A percentile compares a stretch with the other conserved stretches of the same genome.
Evolutionary conservation across 2,888 invertebrate species (phyloP).

Genomic region (Drosophila quasianomalipes): DNA sequence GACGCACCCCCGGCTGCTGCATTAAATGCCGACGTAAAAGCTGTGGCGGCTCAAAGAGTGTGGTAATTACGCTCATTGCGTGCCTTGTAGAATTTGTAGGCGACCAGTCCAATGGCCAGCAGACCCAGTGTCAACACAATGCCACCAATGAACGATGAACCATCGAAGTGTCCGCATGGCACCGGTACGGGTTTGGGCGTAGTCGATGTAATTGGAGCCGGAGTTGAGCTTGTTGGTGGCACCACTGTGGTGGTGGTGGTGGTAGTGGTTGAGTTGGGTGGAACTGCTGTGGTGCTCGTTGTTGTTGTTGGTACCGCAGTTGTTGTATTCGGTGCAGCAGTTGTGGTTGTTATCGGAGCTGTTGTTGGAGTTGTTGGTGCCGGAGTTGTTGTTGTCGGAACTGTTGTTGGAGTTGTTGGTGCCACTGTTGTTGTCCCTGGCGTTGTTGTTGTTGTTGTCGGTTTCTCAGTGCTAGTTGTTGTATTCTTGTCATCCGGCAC

Average conservation of each 20-base stretch:
- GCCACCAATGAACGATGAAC: slow-evolving; percentile 93
- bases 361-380: slow-evolving; percentile 8
- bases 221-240: slow-evolving; percentile 54
- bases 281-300: slow-evolving; percentile 35
- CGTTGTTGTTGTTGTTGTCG: slow-evolving; percentile 15
- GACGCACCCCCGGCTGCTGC: slow-evolving; percentile 72
- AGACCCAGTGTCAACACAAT: slow-evolving; percentile 93
- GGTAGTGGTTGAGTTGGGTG: slow-evolving; percentile 52
- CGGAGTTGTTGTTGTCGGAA: slow-evolving; percentile 26
- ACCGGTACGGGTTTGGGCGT: slow-evolving; percentile 80
- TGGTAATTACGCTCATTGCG: slow-evolving; percentile 95
- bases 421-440: not conserved
- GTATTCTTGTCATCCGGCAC: slow-evolving; percentile 25
- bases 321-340: slow-evolving; percentile 32
- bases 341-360: slow-evolving; percentile 19
- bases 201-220: slow-evolving; percentile 67
- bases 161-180: slow-evolving; percentile 88
- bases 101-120: slow-evolving; percentile 92
- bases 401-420: slow-evolving; percentile 7
- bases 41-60: slow-evolving; percentile 90
- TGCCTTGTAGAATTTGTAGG: slow-evolving; percentile 95
- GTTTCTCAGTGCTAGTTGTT: slow-evolving; percentile 19
- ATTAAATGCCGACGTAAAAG: slow-evolving; percentile 83
- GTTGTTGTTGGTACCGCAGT: slow-evolving; percentile 37
- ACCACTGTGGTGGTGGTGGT: slow-evolving; percentile 32